Conservation (phyloP, 2,888 invertebrate species). For the Tenthredo notha region DNA sequence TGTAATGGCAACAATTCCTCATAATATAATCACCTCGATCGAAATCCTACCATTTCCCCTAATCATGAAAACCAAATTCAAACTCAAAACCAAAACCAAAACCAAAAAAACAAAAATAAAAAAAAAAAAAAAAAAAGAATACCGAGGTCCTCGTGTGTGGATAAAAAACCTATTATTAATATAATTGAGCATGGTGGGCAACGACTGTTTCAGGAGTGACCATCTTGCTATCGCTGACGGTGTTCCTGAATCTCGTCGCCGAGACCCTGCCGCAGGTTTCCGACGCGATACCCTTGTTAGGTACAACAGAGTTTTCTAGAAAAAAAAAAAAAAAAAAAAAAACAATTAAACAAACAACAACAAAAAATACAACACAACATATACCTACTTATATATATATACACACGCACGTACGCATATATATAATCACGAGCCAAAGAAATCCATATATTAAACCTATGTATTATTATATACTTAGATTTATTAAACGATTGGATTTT, state of each 20-base stretch:
- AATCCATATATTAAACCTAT: neutral
- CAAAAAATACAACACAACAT: neutral
- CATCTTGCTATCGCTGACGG: conserved; percentile 99
- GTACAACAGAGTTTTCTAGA: conserved; percentile 83
- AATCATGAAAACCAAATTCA: conserved; percentile 47
- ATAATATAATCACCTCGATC: neutral
- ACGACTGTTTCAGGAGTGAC: conserved; percentile 95
- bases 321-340: conserved; percentile 28
- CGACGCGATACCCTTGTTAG: conserved; percentile 99
- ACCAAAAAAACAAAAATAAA: neutral
- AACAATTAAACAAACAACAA: neutral
- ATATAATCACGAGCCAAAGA: neutral
- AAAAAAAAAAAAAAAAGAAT: neutral
- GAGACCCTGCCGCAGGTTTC: conserved; percentile 99
- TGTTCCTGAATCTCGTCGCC: conserved; percentile 99
- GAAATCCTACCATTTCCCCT: neutral
- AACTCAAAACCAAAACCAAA: neutral
- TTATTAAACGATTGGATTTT: neutral
- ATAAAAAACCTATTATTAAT: conserved; percentile 37
- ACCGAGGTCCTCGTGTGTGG: conserved; percentile 43
- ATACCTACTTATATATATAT: neutral
- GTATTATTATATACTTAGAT: neutral
- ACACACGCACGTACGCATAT: neutral
- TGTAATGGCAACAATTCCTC: neutral
- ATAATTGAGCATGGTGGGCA: conserved; percentile 70